Conservation (phyloP, 2,113 vertebrate genomes). For the Craseonycteris thonglongyai region DNA sequence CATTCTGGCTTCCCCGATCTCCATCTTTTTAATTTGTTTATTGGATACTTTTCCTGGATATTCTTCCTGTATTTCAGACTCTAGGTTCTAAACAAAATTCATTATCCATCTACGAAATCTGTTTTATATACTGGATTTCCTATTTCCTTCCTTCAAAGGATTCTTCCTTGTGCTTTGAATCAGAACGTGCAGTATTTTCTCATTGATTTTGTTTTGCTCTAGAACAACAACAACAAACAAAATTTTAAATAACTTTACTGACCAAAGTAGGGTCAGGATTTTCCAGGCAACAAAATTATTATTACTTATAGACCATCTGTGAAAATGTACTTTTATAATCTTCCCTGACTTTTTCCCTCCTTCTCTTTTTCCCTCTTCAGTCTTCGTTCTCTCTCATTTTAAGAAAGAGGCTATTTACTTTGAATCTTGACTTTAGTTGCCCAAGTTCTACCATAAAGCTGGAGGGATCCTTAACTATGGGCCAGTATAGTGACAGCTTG, state of each 20-base stretch:
- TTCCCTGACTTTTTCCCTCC: background rate
- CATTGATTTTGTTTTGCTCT: background rate
- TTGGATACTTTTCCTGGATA: background rate
- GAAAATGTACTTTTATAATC: background rate
- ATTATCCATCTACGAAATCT: background rate
- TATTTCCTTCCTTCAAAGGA: background rate
- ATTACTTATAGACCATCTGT: background rate
- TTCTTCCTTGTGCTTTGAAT: background rate
- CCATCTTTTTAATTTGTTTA: constrained; percentile 28
- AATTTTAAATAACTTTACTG: background rate
- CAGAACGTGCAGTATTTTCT: constrained; percentile 13
- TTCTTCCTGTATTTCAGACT: background rate
- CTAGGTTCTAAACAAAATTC: background rate
- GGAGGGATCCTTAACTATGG: background rate
- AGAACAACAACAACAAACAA: background rate
- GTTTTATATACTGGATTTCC: background rate
- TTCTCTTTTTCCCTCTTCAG: background rate
- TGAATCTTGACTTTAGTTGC: background rate
- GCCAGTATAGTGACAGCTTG: background rate
- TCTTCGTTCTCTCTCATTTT: background rate
- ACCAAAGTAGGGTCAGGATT: constrained; percentile 34
- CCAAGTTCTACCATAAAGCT: background rate
- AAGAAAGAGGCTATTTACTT: background rate
- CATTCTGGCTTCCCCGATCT: too few relatives aligned
- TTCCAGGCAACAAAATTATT: background rate